phyloP scores from a whole-genome alignment of 2,113 vertebrate species.

The Syngnathoides biaculeatus region DNA sequence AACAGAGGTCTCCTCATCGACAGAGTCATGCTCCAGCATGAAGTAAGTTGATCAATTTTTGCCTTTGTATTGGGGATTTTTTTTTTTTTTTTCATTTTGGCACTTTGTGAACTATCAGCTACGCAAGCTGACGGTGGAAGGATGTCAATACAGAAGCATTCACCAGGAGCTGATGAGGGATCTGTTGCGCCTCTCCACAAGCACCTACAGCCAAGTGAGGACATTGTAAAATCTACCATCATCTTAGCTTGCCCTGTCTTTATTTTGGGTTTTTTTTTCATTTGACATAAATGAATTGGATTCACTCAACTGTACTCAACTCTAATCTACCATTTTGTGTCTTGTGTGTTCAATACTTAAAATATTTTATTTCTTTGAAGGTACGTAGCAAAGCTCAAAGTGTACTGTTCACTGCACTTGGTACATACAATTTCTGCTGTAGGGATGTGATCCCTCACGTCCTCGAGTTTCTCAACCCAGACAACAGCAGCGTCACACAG shows the following conservation, averaged over 20 bases:
- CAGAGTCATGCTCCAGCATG: conserved; percentile 96
- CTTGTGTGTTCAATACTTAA: background rate
- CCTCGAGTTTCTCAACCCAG: conserved; percentile 83
- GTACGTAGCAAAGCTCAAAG: conserved; percentile 93
- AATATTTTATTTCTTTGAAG: conserved; percentile 58
- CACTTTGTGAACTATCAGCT: conserved; percentile 69
- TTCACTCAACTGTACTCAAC: background rate
- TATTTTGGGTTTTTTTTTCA: background rate
- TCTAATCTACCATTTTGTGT: background rate
- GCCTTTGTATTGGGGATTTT: background rate
- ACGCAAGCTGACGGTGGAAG: conserved; percentile 89
- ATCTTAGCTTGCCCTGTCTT: background rate
- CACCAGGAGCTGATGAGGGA: conserved; percentile 91
- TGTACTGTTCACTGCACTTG: conserved; percentile 89
- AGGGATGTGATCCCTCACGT: conserved; percentile 92
- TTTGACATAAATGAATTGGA: background rate
- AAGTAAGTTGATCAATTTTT: conserved; percentile 67
- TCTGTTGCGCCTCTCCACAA: conserved; percentile 89
- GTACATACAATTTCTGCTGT: conserved; percentile 95
- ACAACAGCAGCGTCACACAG: conserved; percentile 81
- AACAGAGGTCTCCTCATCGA: conserved; percentile 93
- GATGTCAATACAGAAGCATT: conserved; percentile 87
- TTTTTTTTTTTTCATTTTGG: conserved; percentile 12
- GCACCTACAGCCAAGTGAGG: conserved; percentile 92
- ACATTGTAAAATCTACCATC: background rate